These are phyloP conservation scores for Oreamnos americanus DNA, from an alignment of 2,113 vertebrate species.

Conservation along the genomic window DNA sequence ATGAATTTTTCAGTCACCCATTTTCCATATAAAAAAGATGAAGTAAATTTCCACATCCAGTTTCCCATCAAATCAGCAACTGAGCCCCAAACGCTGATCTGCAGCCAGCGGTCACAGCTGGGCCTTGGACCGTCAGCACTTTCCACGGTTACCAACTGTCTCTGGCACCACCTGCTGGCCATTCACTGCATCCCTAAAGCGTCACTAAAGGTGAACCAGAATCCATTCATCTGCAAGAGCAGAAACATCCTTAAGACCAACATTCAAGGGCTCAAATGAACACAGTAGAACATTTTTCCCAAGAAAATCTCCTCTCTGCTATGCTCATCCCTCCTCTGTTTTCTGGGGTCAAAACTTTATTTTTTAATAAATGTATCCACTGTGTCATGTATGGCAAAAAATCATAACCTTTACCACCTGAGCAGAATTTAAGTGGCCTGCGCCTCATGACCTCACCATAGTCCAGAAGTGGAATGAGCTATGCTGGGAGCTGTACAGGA, in stretches of 20 bases:
- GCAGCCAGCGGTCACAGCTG: not conserved
- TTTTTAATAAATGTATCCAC: not conserved
- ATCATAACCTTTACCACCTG: not conserved
- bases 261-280: not conserved
- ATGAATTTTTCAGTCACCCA: not conserved
- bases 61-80: not conserved
- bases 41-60: not conserved
- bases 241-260: not conserved
- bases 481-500: too few relatives aligned
- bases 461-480: not conserved
- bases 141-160: not conserved
- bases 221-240: not conserved
- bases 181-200: not conserved
- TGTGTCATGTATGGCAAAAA: not conserved
- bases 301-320: not conserved
- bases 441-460: not conserved
- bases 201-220: not conserved
- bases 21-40: not conserved
- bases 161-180: slow-evolving; percentile 69
- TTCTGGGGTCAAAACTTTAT: not conserved
- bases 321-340: not conserved
- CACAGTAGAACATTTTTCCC: not conserved
- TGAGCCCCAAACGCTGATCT: not conserved
- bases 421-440: not conserved
- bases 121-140: fast-evolving